Evolutionary conservation across 2,113 vertebrate species (phyloP), one percentile per base, ranked within the genome.

Genomic region (Gracilinanus agilis): DNA sequence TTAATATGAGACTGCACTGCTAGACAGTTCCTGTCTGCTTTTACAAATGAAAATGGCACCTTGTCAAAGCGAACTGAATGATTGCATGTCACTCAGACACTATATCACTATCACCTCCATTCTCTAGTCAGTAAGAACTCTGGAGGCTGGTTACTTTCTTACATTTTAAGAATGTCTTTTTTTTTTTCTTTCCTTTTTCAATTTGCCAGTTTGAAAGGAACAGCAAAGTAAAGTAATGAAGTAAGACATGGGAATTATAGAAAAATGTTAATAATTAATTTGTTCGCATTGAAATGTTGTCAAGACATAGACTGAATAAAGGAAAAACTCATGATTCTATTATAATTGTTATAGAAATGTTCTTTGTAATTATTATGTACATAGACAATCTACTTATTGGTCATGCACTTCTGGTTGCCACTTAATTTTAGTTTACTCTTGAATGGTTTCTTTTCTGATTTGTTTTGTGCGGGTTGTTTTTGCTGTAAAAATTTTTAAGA

Each of bases 311-410:
- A 49, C 4, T 61, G 25, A 53, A 95, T 93, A 89, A 92, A 90
- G 91, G 54, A 89, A 97, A 83, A 61, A 1, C 0, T 13, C 44
- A 93, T 49, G 24, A 4, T 88, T 97, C 92, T 1, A 89, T 89
- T 96, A 55, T 56, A 94, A 40, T 90, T 95, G 55, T 90, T 56
- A 56, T 9, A 92, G 9, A 96, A 96, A 92, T 67, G 0, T 96
- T 93, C 44, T n/a, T 92, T 44, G 53, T 94, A 95, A 12, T 10
- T 53, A 3, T 0, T 12, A 93, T 54, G 2, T 88, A 24, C n/a
- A 94, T 88, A 88, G 0, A 24, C 16, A 55, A 91, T 55, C 0
- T 29, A 89, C 67, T 75, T 91, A 95, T 93, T 95, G 94, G 1
- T 92, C 67, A 91, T 55, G 75, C 0, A 27, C 19, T 83, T 83